Evolutionary conservation across 2,888 invertebrate species (phyloP).

Genomic region (Parasteatoda lunata): DNA sequence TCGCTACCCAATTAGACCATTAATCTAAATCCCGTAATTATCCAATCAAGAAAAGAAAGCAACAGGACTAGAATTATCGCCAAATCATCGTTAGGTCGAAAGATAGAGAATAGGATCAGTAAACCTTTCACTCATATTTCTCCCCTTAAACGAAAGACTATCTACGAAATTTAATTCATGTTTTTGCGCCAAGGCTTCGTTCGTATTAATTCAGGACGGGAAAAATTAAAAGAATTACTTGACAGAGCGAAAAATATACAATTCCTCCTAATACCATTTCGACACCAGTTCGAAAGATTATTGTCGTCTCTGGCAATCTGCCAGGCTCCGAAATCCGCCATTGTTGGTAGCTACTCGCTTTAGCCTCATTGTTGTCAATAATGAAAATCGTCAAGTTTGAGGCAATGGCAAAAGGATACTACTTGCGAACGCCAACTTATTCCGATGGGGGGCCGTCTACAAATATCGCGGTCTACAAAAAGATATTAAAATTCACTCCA

Average conservation of each 20-base stretch:
- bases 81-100: background rate
- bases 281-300: constrained; percentile 37
- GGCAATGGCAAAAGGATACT: constrained; percentile 46
- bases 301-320: constrained; percentile 58
- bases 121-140: constrained; percentile 2
- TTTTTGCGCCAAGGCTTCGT: constrained; percentile 24
- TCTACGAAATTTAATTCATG: constrained; percentile 43
- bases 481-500: no score
- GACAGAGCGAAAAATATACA: constrained; percentile 42
- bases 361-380: constrained; percentile 67
- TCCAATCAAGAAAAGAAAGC: background rate
- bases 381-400: constrained; percentile 68
- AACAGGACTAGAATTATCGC: background rate
- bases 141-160: constrained; percentile 9
- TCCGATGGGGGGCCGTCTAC: constrained; percentile 20
- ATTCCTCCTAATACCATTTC: constrained; percentile 53
- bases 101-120: background rate
- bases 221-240: constrained; percentile 63
- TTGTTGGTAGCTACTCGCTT: constrained; percentile 59
- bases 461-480: background rate
- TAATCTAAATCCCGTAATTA: background rate
- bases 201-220: constrained; percentile 45
- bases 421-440: constrained; percentile 56
- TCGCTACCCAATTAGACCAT: background rate
- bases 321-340: constrained; percentile 50